Evolutionary conservation across 2,888 invertebrate species (phyloP), one percentile per base, ranked within the genome.

Genomic region (Automeris io): DNA sequence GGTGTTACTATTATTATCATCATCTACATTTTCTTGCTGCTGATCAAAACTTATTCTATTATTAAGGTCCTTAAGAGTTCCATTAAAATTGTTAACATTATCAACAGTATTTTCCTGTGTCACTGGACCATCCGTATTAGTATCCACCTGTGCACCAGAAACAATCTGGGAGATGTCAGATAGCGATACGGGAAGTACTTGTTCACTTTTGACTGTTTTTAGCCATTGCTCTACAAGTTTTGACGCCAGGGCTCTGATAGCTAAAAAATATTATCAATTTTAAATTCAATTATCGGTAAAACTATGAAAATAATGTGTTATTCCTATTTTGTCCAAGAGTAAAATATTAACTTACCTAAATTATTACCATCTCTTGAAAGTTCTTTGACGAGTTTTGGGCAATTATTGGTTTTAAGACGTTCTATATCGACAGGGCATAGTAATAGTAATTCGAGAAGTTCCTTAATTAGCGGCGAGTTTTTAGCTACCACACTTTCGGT

Each of bases 341-440:
- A 41, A 35, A 40, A 25, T 11, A 21, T 35, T 29, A 13, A 83
- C 91, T 90, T 88, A 95, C 95, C 92, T 79, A 91, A 91, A 75
- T 94, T 90, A 57, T 93, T 91, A 32, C 91, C 93, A 66, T 94
- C 92, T 66, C 94, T 94, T 5, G 95, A 94, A 29, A 97, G 81
- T 38, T 92, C 92, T 73, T 97, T 97, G 13, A 98, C 94, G 45
- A 97, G 86, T 77, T 97, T 96, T 1, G 98, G 97, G 51, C 96
- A 94, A 53, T 94, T 93, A 72, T 98, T 98, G 55, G 94, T 92
- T 79, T 96, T 96, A 37, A 98, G 87, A 48, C 97, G 88, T 61
- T 95, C 94, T 37, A 98, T 93, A 68, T 96, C 95, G 36, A 98
- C 95, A 6, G 98, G 98, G 51, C 97, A 94, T 33, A 93, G 83